Base-by-base conservation (phyloP, 2,113 vertebrate species). In the Pungitius pungitius region DNA sequence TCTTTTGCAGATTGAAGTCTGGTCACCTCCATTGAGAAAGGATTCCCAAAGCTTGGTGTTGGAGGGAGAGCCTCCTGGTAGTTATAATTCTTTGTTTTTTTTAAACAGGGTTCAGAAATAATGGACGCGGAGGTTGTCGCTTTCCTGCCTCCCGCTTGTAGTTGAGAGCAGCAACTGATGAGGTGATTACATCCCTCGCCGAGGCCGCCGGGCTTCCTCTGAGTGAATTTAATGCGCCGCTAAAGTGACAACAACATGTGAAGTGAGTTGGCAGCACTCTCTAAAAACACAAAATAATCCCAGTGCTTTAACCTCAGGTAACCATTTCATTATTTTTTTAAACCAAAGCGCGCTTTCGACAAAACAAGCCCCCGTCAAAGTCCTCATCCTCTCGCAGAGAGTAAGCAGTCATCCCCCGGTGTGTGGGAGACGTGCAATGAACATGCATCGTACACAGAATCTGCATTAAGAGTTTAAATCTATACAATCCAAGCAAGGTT, bases 231-330 rank as follows among this genome's bases (percentile, higher is more conserved):
- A 63, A 79, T 59, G 57, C n/a, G 49, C 26, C 22, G 30, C 76
- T 67, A 26, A 70, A 64, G 52, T 69, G 59, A 78, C 75, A 55
- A 47, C 61, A 67, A 45, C 20, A n/a, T 40, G 63, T 65, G 24
- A 51, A 69, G 35, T 24, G 17, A 71, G 62, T 63, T 10, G 24
- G 57, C 40, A 56, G 39, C 56, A 20, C 18, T 35, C 18, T 35
- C 27, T 8, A 18, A 40, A 65, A 39, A 27, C 40, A 24, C 17
- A 39, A n/a, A 59, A 47, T 66, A 40, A 17, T 30, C 11, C 45
- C 33, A 42, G 58, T 40, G 26, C 9, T 1, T n/a, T 0, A 55
- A 57, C 39, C 27, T 45, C 11, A 27, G 52, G 20, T 20, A 24
- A 9, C 8, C 24, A 45, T 45, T 63, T 52, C 43, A 14, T 76